Percentiles rank a stretch among this genome's conserved stretches.
phyloP scores from a whole-genome alignment of 2,888 invertebrate species.

The Meteorus colon region DNA sequence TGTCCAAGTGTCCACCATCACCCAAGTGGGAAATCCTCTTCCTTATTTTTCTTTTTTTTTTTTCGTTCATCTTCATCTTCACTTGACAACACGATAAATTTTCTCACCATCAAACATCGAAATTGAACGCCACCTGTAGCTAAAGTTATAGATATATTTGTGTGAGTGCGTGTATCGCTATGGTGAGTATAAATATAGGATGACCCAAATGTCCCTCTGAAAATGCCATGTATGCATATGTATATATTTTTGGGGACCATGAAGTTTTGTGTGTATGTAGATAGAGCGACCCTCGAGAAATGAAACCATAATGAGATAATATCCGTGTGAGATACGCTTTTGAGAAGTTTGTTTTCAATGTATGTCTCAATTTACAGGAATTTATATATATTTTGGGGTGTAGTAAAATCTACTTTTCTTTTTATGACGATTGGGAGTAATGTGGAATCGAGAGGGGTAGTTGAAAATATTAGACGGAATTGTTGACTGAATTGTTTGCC shows the following conservation, averaged over 20 bases:
- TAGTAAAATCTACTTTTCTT: too few relatives aligned
- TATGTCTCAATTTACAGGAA: not conserved
- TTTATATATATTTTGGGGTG: not conserved
- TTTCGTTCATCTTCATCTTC: not conserved
- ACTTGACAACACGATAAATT: slow-evolving; percentile 18
- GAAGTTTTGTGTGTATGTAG: not conserved
- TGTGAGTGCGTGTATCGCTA: not conserved
- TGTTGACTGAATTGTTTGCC: too few relatives aligned
- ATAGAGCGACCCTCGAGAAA: slow-evolving; percentile 1
- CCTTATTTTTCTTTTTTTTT: not conserved
- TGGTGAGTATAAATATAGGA: not conserved
- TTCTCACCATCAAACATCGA: slow-evolving; percentile 19
- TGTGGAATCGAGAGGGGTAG: too few relatives aligned
- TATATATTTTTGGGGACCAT: not conserved
- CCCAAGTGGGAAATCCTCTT: slow-evolving; percentile 20
- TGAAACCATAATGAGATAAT: slow-evolving; percentile 12
- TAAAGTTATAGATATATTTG: not conserved
- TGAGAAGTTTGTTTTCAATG: not conserved
- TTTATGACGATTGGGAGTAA: too few relatives aligned
- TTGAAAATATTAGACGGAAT: too few relatives aligned
- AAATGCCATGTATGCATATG: not conserved
- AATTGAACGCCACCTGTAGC: slow-evolving; percentile 24
- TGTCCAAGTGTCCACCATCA: slow-evolving; percentile 28
- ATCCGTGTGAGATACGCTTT: not conserved
- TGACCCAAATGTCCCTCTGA: not conserved